phyloP scores from a whole-genome alignment of 53 echinoderm and acorn worm species.

The Zoroaster sp. region DNA sequence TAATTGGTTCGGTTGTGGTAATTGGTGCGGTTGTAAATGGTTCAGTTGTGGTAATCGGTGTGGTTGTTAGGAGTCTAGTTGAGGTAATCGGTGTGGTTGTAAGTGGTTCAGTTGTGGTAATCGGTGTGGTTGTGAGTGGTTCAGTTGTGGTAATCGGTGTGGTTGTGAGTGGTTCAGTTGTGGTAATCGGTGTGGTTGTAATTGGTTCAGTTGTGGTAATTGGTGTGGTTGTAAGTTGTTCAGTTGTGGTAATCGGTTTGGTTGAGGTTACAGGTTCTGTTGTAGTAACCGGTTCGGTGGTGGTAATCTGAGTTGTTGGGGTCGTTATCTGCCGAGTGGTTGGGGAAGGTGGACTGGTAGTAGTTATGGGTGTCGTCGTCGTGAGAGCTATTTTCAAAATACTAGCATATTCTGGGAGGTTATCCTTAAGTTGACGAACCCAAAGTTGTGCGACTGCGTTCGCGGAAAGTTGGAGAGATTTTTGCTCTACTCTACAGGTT shows the following conservation, averaged over 20 bases:
- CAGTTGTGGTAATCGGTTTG: background rate
- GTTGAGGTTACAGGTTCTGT: background rate
- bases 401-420: slow-evolving; percentile 3
- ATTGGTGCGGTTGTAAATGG: background rate
- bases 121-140: background rate
- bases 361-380: slow-evolving; percentile 31
- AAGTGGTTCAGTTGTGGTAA: slow-evolving; percentile 16
- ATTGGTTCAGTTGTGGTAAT: background rate
- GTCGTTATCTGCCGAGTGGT: slow-evolving; percentile 13
- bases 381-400: slow-evolving; percentile 35
- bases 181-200: background rate
- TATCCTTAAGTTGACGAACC: slow-evolving; percentile 50
- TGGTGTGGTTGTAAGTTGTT: background rate
- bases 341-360: background rate
- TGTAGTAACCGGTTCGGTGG: background rate
- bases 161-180: background rate
- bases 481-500: slow-evolving; percentile 67
- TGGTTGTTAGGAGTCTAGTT: slow-evolving; percentile 1
- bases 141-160: background rate
- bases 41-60: background rate
- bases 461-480: slow-evolving; percentile 44
- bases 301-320: background rate
- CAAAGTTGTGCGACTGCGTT: slow-evolving; percentile 70
- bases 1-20: slow-evolving; percentile 7
- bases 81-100: background rate